These are phyloP conservation scores for Mechanitis messenoides DNA, from an alignment of 2,888 invertebrate genomes.

Conservation along the genomic window DNA sequence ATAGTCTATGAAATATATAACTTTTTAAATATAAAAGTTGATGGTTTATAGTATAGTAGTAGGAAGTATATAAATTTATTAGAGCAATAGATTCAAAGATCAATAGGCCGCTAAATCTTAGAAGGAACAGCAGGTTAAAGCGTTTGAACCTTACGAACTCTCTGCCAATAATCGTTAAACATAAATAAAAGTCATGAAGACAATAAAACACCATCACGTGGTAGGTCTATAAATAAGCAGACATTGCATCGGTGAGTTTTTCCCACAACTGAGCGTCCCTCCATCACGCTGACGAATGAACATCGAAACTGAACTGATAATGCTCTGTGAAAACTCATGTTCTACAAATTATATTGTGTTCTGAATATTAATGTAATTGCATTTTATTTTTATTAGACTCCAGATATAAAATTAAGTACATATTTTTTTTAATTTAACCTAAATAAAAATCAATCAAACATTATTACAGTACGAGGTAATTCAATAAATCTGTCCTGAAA, in stretches of 20 bases:
- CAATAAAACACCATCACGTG: constrained; percentile 4
- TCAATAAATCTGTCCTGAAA: constrained; percentile 2
- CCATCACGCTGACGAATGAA: constrained; percentile 11
- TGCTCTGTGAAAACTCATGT: not conserved
- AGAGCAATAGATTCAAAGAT: no score
- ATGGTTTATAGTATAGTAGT: no score
- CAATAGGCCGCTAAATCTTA: no score
- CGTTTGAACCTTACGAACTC: no score
- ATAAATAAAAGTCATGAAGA: constrained; percentile 7
- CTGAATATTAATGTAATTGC: no score
- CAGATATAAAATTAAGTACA: not conserved
- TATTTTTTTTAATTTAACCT: no score
- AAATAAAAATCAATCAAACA: not conserved
- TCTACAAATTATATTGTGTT: not conserved
- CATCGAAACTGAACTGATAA: not conserved
- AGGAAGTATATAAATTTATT: no score
- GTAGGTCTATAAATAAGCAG: constrained; percentile 7
- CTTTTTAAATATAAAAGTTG: no score
- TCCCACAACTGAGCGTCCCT: constrained; percentile 2
- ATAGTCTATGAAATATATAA: not conserved
- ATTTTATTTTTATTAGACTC: no score
- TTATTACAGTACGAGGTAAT: not conserved
- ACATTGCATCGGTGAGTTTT: not conserved
- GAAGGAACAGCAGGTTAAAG: no score
- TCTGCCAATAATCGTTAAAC: no score